Base-by-base conservation (phyloP, 2,888 invertebrate genomes). In the Cryptus armator region DNA sequence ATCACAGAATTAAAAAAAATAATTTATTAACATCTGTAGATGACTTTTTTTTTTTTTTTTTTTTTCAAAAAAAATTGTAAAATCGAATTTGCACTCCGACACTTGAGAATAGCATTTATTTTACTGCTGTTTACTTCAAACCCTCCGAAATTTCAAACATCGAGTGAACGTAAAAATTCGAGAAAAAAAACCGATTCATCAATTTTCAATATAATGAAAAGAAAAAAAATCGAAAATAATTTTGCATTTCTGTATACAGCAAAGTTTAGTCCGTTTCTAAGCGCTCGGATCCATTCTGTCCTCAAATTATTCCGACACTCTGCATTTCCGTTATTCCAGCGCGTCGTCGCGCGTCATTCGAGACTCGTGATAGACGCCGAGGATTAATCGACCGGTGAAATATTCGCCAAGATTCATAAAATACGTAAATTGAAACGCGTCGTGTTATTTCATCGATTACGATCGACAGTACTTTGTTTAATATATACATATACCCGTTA, bases 401-500 rank as follows among this genome's bases (percentile, higher is more conserved):
- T 51, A 51, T 51, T 24, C 24, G 2, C 4, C 51, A 16, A n/a
- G 2, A 6, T 3, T n/a, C 51, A 51, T 51, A 51, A 51, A 14
- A 51, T 51, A 51, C 51, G 16, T 51, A 51, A 51, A 14, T 51
- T n/a, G 16, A 4, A 14, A 4, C 14, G 37, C 37, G 6, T 37
- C 16, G 4, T 51, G 51, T 51, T 51, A 51, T 14, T 51, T n/a
- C 16, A 51, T 16, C 5, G 51, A 51, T 14, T 51, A n/a, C 51
- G 51, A 51, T n/a, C 51, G n/a, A 51, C 16, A 7, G 7, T 37
- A 9, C 37, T 37, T 37, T 9, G 37, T 72, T 43, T 59, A 16
- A 75, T 43, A 62, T 46, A 64, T 75, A n/a, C 48, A 64, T 59
- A 1, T 67, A 37, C 19, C 43, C 48, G 43, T 53, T n/a, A 66